These are phyloP conservation scores for Zonotrichia leucophrys DNA, from an alignment of 2,113 vertebrate genomes.

Conservation along the genomic window DNA sequence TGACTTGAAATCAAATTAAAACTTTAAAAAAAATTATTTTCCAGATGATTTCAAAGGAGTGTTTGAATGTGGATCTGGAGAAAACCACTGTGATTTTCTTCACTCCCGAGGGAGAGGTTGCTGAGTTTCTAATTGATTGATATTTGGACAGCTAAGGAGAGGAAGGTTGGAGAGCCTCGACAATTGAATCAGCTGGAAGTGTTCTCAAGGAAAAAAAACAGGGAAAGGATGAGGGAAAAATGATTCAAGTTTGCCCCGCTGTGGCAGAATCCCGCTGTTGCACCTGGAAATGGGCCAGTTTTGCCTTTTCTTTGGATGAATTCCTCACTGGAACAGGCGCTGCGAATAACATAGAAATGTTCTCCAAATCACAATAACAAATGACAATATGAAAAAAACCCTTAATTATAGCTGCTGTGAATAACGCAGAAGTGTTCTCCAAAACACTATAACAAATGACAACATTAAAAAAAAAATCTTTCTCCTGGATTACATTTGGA, in stretches of 20 bases:
- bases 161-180: not conserved
- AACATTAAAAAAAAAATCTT: not conserved
- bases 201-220: not conserved
- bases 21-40: not conserved
- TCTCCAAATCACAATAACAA: not conserved
- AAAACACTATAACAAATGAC: not conserved
- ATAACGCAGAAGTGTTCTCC: not conserved
- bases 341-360: not conserved
- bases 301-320: not conserved
- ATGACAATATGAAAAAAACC: rapidly evolving
- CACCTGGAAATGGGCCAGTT: rapidly evolving
- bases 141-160: not conserved
- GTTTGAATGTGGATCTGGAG: not conserved
- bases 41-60: not conserved
- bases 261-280: not conserved
- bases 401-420: not conserved
- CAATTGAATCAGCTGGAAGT: not conserved
- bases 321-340: not conserved
- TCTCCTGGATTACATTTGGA: not conserved
- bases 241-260: not conserved
- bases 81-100: not conserved
- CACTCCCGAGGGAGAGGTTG: not conserved
- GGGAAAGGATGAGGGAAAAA: not conserved
- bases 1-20: not conserved
- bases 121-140: not conserved